phyloP scores from a whole-genome alignment of 2,797 vertebrate genomes.

The Xiphorhynchus erythropygius region DNA sequence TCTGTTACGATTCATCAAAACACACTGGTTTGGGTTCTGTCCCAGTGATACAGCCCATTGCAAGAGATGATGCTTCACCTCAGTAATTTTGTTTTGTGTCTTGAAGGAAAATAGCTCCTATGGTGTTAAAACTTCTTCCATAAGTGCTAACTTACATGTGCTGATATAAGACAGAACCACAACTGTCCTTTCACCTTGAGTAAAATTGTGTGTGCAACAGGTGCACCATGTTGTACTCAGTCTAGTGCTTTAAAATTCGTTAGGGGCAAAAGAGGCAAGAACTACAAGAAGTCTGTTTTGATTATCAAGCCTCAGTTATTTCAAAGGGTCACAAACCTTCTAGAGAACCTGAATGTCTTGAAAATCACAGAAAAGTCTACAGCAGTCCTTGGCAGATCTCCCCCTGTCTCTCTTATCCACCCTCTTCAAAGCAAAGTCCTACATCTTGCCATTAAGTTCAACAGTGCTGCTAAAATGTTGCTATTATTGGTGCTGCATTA shows the following conservation, averaged over 20 bases:
- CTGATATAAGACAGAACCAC: not conserved
- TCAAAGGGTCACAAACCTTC: not conserved
- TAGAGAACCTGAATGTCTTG: not conserved
- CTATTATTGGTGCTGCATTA: not conserved
- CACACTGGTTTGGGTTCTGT: not conserved
- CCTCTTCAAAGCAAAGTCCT: not conserved
- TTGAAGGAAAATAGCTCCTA: not conserved
- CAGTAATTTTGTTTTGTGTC: not conserved
- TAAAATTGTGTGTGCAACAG: rapidly evolving
- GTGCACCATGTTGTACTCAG: not conserved
- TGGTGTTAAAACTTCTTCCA: not conserved
- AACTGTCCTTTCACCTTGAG: not conserved
- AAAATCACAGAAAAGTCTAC: not conserved
- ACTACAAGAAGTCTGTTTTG: not conserved
- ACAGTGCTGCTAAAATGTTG: not conserved
- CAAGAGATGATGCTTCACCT: not conserved
- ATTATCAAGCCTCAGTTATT: not conserved
- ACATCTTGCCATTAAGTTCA: not conserved
- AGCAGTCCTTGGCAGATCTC: not conserved
- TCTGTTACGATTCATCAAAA: not conserved
- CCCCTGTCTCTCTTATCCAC: not conserved
- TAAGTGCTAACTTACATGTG: rapidly evolving
- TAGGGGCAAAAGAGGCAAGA: not conserved
- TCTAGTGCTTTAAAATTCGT: not conserved
- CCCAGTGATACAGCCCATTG: not conserved